These are phyloP conservation scores for Coecobrya sp. DNA, from an alignment of 2,888 invertebrate species.

Conservation along the genomic window DNA sequence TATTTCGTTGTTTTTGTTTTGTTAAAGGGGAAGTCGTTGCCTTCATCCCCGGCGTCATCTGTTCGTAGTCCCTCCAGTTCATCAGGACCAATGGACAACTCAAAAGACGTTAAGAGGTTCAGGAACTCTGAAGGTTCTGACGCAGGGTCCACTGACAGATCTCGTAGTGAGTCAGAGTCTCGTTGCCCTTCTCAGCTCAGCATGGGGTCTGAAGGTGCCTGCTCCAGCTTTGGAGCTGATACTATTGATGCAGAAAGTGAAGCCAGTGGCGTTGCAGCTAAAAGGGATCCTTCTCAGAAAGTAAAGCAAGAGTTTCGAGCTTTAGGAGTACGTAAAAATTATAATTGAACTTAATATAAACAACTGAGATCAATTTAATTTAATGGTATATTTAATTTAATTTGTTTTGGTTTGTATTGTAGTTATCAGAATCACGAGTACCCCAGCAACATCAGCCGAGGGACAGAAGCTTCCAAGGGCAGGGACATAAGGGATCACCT, in stretches of 20 bases:
- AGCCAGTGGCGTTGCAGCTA: background rate
- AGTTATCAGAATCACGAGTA: conserved; percentile 3
- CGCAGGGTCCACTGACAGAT: background rate
- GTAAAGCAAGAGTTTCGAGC: conserved; percentile 72
- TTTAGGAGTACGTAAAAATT: conserved; percentile 53
- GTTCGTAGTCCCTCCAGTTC: background rate
- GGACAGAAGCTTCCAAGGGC: too few relatives aligned
- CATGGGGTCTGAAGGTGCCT: conserved; percentile 41
- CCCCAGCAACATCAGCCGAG: background rate
- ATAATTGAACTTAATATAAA: background rate
- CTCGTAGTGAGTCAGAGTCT: conserved; percentile 21
- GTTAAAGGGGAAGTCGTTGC: background rate
- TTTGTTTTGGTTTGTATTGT: background rate
- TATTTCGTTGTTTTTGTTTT: background rate
- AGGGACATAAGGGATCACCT: background rate
- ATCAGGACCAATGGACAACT: background rate
- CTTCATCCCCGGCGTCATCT: background rate
- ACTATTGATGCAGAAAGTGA: conserved; percentile 41
- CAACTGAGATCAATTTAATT: background rate
- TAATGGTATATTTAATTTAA: background rate
- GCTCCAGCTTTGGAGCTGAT: conserved; percentile 42
- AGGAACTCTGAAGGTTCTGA: conserved; percentile 18
- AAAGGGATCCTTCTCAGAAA: conserved; percentile 32
- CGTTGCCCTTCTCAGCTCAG: conserved; percentile 55
- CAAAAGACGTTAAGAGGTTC: conserved; percentile 21